Evolutionary conservation across 2,113 vertebrate species (phyloP).

Genomic region (Caloenas nicobarica): DNA sequence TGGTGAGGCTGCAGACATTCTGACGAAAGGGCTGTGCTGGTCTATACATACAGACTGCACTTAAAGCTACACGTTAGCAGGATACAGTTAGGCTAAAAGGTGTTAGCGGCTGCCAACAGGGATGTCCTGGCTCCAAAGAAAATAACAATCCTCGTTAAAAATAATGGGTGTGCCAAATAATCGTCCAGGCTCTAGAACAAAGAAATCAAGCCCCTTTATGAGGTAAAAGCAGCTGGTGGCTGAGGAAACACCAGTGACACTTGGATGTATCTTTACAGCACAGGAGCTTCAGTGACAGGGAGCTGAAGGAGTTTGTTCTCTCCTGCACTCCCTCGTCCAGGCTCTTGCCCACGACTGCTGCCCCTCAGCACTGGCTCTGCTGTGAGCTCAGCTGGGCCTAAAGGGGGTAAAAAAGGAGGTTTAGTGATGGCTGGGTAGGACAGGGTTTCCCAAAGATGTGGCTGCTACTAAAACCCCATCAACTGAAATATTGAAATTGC

Average conservation of each 20-base stretch:
- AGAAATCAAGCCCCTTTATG: constrained; percentile 57
- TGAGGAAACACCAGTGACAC: constrained; percentile 35
- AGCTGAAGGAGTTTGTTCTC: rapidly evolving
- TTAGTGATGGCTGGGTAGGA: background rate
- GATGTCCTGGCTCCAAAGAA: constrained; percentile 29
- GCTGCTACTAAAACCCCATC: background rate
- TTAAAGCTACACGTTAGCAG: background rate
- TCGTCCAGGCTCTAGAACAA: background rate
- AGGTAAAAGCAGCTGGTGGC: constrained; percentile 54
- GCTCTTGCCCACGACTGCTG: background rate
- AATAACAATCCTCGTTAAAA: constrained; percentile 46
- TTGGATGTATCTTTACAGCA: background rate
- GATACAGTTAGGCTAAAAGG: background rate
- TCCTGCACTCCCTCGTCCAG: background rate
- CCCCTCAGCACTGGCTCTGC: background rate
- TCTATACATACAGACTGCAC: background rate
- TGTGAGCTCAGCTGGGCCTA: background rate
- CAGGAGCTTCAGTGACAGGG: background rate
- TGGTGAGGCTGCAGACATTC: background rate
- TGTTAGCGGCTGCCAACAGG: constrained; percentile 11
- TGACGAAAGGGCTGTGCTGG: background rate
- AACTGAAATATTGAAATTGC: background rate
- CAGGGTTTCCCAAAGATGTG: background rate
- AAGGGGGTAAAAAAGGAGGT: background rate
- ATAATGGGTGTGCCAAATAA: constrained; percentile 37